These are phyloP conservation scores for Rhinichthys osculus DNA, from an alignment of 2,797 vertebrate genomes.

Conservation along the genomic window DNA sequence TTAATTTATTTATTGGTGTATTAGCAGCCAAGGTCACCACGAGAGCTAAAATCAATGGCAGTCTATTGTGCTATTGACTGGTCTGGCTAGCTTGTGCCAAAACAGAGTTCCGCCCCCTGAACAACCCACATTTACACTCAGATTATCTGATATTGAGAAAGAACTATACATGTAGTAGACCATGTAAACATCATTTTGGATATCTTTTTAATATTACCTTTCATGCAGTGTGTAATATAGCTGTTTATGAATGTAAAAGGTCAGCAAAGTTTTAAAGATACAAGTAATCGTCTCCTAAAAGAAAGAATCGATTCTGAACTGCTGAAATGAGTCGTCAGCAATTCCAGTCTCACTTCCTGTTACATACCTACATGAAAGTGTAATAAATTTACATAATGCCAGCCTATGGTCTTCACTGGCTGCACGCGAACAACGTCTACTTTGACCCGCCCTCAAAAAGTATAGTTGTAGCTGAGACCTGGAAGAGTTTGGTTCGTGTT, in stretches of 20 bases:
- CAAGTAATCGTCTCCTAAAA: background rate
- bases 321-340: background rate
- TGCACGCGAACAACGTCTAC: background rate
- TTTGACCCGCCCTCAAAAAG: background rate
- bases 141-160: conserved; percentile 12
- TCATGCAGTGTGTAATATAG: background rate
- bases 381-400: background rate
- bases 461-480: background rate
- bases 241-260: background rate
- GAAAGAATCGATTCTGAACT: background rate
- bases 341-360: background rate
- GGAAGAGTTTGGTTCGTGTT: background rate
- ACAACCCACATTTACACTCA: conserved; percentile 3
- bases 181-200: background rate
- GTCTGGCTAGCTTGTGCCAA: conserved; percentile 14
- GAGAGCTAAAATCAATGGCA: conserved; percentile 45
- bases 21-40: conserved; percentile 53
- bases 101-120: conserved; percentile 5
- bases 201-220: background rate
- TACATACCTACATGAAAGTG: background rate
- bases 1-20: background rate
- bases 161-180: background rate
- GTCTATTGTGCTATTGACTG: conserved; percentile 52
- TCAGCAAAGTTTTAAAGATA: background rate
- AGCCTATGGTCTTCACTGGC: background rate